Conservation (phyloP, 2,797 vertebrate genomes). For the Neostethus bicornis region DNA sequence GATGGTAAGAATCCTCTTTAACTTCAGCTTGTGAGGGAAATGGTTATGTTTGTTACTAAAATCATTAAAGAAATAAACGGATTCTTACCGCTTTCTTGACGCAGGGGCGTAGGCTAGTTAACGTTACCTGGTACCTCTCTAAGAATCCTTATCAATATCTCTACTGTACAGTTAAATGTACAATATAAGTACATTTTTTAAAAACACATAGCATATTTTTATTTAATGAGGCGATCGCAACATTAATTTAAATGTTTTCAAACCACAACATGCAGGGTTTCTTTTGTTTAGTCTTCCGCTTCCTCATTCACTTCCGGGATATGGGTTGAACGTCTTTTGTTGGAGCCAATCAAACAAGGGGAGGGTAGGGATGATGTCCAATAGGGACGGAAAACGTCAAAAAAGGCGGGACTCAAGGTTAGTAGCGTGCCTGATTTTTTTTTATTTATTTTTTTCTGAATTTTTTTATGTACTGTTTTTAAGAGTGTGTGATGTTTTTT, state of each 20-base stretch:
- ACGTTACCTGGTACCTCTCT: conserved; percentile 59
- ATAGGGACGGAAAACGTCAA: conserved; percentile 11
- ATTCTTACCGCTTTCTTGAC: conserved; percentile 41
- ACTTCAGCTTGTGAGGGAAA: no score
- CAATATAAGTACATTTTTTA: not conserved
- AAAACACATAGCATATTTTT: not conserved
- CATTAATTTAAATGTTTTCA: conserved; percentile 19
- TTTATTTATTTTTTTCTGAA: conserved; percentile 13
- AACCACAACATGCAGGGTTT: conserved; percentile 37
- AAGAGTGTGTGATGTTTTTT: no score
- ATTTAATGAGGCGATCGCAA: conserved; percentile 12
- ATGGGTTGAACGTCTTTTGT: conserved; percentile 37
- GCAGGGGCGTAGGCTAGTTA: conserved; percentile 69
- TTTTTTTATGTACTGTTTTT: no score
- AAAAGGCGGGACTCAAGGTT: conserved; percentile 32
- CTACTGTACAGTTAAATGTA: not conserved
- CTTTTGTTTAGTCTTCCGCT: conserved; percentile 67
- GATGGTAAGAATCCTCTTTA: no score
- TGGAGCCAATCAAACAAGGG: conserved; percentile 45
- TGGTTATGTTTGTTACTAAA: rapidly evolving
- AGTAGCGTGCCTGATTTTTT: conserved; percentile 28
- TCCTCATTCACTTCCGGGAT: conserved; percentile 71
- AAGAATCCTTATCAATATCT: conserved; percentile 7
- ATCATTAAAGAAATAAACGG: not conserved
- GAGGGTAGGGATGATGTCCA: conserved; percentile 12